phyloP scores from a whole-genome alignment of 2,888 invertebrate species.

The Peribatodes rhomboidaria region DNA sequence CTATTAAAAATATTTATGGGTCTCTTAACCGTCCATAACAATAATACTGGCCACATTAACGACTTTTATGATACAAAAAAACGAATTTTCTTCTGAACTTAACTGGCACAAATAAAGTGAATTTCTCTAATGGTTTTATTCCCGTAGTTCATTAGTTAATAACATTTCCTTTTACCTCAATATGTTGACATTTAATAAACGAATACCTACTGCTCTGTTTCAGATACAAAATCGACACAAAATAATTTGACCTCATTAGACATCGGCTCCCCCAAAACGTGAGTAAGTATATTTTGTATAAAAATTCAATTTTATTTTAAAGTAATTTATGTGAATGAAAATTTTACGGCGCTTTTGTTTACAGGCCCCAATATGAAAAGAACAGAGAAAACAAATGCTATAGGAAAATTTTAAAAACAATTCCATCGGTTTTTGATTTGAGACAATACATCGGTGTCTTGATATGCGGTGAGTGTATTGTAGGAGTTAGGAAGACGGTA shows the following conservation, averaged over 20 bases:
- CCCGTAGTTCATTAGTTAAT: not conserved
- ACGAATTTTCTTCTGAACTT: conserved; percentile 10
- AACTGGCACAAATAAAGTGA: conserved; percentile 7
- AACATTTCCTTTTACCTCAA: not conserved
- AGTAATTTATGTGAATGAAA: not conserved
- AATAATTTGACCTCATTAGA: conserved; percentile 62
- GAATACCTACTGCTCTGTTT: conserved; percentile 34
- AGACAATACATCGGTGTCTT: conserved; percentile 73
- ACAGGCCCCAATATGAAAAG: conserved; percentile 48
- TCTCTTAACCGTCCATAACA: conserved; percentile 54
- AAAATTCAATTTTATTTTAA: conserved; percentile 28
- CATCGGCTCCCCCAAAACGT: conserved; percentile 74
- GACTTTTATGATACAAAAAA: conserved; percentile 45
- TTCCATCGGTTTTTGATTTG: conserved; percentile 62
- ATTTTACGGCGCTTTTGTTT: conserved; percentile 16
- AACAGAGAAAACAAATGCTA: conserved; percentile 48
- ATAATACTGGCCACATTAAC: conserved; percentile 47
- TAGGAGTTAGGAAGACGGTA: not conserved
- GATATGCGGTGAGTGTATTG: conserved; percentile 68
- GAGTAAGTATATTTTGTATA: conserved; percentile 73
- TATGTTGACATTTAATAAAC: not conserved
- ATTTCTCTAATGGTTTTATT: not conserved
- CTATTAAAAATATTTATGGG: conserved; percentile 54
- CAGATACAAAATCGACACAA: conserved; percentile 62
- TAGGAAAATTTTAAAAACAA: conserved; percentile 50